These are phyloP conservation scores for Luscinia megarhynchos DNA, from an alignment of 2,797 vertebrate genomes.

Conservation along the genomic window DNA sequence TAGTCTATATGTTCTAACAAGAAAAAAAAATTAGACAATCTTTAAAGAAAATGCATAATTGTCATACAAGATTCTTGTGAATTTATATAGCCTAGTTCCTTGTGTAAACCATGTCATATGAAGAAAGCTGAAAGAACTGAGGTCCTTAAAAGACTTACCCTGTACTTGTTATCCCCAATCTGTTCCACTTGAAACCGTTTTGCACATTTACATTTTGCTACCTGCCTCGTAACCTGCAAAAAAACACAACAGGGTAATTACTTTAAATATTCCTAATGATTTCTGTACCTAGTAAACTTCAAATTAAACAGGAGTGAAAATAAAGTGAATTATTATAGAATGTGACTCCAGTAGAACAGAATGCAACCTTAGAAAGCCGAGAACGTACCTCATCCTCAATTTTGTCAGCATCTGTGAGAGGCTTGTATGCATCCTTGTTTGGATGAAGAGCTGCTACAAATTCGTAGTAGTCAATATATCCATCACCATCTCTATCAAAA, in stretches of 20 bases:
- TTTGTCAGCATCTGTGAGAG: constrained; percentile 97
- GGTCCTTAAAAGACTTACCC: constrained; percentile 83
- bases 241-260: constrained; percentile 12
- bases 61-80: background rate
- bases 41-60: background rate
- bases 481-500: constrained; percentile 96
- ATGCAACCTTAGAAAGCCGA: background rate
- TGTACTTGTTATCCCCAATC: constrained; percentile 99
- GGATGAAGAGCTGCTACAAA: constrained; percentile 98
- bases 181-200: constrained; percentile 99
- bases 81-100: background rate
- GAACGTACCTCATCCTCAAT: constrained; percentile 95
- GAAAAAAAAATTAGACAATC: background rate
- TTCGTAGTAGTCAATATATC: constrained; percentile 99
- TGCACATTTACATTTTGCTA: constrained; percentile 98
- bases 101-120: background rate
- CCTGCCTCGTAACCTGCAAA: constrained; percentile 94
- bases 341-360: background rate
- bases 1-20: background rate
- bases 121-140: background rate
- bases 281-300: background rate
- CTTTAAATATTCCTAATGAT: background rate
- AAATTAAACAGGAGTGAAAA: background rate
- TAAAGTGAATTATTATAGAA: background rate
- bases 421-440: constrained; percentile 98